phyloP scores from a whole-genome alignment of 2,888 invertebrate species.

The Stenotaenia linearis region DNA sequence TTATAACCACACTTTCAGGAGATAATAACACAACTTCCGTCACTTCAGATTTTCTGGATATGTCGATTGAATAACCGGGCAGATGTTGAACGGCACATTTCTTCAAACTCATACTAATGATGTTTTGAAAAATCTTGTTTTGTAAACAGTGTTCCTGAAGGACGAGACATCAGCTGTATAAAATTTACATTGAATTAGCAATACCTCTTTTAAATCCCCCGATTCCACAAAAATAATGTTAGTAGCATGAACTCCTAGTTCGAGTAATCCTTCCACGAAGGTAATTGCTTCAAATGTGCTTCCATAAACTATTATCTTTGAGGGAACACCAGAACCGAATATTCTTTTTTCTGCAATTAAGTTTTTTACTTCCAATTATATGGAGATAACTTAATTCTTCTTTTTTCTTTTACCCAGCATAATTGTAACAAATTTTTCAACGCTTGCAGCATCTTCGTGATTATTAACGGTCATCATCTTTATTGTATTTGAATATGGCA shows the following conservation, averaged over 20 bases:
- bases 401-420: background rate
- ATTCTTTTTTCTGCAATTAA: background rate
- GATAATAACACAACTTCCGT: background rate
- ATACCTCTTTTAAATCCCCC: background rate
- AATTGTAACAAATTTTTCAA: background rate
- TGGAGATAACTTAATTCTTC: background rate
- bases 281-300: background rate
- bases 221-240: background rate
- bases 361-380: background rate
- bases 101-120: background rate
- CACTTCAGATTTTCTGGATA: background rate
- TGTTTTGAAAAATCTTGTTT: background rate
- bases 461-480: background rate
- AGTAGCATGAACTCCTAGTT: background rate
- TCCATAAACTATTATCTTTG: slow-evolving; percentile 18
- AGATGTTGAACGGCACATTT: background rate
- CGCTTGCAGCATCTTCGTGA: background rate
- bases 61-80: background rate
- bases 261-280: slow-evolving; percentile 17
- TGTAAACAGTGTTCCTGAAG: background rate
- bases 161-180: background rate
- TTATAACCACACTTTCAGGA: background rate
- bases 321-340: background rate
- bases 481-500: background rate
- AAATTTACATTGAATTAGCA: background rate